Conservation (phyloP, 2,888 invertebrate species). For the Eulithis testata region DNA sequence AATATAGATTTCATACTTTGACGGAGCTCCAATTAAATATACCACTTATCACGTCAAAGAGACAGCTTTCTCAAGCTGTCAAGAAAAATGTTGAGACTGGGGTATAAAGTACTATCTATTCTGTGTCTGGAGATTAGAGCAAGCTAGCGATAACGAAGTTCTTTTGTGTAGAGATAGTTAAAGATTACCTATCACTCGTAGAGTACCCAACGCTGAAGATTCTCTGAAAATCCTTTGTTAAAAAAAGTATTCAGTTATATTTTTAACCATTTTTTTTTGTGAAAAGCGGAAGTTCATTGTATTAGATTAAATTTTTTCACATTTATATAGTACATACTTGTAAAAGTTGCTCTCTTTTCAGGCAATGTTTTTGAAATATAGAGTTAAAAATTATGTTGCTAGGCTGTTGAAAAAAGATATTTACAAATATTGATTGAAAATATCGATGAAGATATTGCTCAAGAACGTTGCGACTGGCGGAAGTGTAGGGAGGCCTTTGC, state of each 20-base stretch:
- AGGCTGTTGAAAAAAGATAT: too few relatives aligned
- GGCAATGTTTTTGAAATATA: too few relatives aligned
- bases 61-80: constrained; percentile 5
- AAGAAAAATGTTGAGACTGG: background rate
- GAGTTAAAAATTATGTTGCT: too few relatives aligned
- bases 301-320: background rate
- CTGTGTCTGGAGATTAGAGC: background rate
- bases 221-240: constrained; percentile 5
- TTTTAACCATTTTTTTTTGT: background rate
- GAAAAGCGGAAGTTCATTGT: background rate
- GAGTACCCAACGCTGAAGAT: background rate
- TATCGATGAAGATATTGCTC: too few relatives aligned
- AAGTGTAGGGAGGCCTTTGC: too few relatives aligned
- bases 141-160: background rate
- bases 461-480: too few relatives aligned
- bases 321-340: background rate
- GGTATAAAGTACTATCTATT: too few relatives aligned
- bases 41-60: constrained; percentile 8
- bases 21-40: constrained; percentile 25
- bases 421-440: too few relatives aligned
- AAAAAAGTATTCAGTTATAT: background rate
- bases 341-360: background rate
- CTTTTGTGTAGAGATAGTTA: background rate
- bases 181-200: background rate
- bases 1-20: constrained; percentile 24